Conservation (phyloP, 2,888 invertebrate genomes). For the Nemurella pictetii region DNA sequence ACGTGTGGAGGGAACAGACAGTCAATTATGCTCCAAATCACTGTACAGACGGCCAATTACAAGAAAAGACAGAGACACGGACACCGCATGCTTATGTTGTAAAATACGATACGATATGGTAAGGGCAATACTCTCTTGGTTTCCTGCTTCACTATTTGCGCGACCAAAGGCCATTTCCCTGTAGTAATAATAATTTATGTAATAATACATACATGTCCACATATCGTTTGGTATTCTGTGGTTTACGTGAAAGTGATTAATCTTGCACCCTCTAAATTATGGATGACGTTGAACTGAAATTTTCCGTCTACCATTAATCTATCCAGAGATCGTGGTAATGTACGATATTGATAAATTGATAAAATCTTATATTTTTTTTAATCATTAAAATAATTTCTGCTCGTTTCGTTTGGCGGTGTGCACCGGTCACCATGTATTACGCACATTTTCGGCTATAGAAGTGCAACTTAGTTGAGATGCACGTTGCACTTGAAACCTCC, state of each 20-base stretch:
- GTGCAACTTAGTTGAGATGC: not conserved
- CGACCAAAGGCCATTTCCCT: not conserved
- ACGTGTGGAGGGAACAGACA: not conserved
- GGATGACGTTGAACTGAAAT: not conserved
- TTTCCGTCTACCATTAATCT: too few relatives aligned
- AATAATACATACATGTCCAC: not conserved
- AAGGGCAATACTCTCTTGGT: not conserved
- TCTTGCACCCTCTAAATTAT: not conserved
- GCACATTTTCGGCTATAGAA: not conserved
- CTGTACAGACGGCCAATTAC: not conserved
- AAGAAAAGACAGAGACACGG: not conserved
- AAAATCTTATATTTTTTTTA: too few relatives aligned
- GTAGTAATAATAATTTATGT: not conserved
- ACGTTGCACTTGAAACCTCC: not conserved
- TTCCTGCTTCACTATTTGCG: not conserved
- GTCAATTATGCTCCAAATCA: too few relatives aligned
- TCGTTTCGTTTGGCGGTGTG: too few relatives aligned
- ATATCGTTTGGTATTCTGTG: not conserved
- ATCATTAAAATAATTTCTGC: too few relatives aligned
- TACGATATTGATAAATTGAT: too few relatives aligned
- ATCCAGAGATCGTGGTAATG: too few relatives aligned
- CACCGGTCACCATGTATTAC: too few relatives aligned
- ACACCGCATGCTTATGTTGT: not conserved
- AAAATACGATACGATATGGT: not conserved
- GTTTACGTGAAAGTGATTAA: not conserved